Percentiles rank a stretch among this genome's conserved stretches.
Evolutionary conservation across 23 tunicate genomes (phyloP).

Genomic region (Phallusia fumigata): DNA sequence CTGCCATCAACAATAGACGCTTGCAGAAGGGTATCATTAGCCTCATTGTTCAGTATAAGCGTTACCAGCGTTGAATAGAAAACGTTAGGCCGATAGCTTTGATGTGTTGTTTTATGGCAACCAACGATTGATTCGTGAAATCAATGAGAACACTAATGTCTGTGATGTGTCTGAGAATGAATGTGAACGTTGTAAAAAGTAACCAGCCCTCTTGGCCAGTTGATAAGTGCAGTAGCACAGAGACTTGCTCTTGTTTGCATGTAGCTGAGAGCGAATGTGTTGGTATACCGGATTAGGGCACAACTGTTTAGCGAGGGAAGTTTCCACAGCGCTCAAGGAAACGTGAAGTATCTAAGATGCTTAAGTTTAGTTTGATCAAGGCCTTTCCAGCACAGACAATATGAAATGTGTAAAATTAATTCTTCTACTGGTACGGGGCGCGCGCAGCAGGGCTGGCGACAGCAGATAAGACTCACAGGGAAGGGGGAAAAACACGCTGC

Average conservation of each 20-base stretch:
- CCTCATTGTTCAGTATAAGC: not conserved
- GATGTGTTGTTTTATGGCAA: slow-evolving; percentile 6
- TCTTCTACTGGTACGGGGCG: not conserved
- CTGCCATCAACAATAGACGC: not conserved
- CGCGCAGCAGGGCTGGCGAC: not conserved
- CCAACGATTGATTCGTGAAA: not conserved
- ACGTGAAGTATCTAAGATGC: slow-evolving; percentile 3
- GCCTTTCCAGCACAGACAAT: slow-evolving; percentile 7
- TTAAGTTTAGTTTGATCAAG: slow-evolving; percentile 7
- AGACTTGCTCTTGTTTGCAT: not conserved
- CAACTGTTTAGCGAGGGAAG: slow-evolving; percentile 4
- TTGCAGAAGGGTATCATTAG: not conserved
- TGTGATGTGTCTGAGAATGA: not conserved
- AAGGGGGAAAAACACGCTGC: not conserved
- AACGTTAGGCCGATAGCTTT: not conserved
- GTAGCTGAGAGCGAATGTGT: not conserved
- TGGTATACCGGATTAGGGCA: not conserved
- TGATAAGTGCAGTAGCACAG: not conserved
- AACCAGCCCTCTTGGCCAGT: too few relatives aligned
- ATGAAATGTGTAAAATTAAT: not conserved
- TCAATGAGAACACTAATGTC: not conserved
- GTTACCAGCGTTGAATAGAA: not conserved
- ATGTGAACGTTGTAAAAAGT: slow-evolving; percentile 7
- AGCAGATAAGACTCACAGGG: not conserved
- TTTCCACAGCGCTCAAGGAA: slow-evolving; percentile 9